A percentile compares a stretch with the other conserved stretches of the same genome.
phyloP scores from a whole-genome alignment of 1,140 invertebrate species.

The Nixonia krombeini region DNA sequence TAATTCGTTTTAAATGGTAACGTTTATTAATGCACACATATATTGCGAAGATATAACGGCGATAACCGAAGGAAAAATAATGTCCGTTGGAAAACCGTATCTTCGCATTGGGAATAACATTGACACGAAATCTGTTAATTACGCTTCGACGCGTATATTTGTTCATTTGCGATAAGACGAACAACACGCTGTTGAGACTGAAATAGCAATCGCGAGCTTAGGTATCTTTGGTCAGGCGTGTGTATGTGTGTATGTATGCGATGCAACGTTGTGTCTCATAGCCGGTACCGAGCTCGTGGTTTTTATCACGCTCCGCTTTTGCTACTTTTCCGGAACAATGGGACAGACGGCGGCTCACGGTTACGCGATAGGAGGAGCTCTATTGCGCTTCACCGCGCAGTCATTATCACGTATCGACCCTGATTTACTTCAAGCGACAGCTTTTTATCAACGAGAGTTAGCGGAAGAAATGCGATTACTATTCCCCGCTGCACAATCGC shows the following conservation, averaged over 20 bases:
- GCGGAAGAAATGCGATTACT: constrained; percentile 45
- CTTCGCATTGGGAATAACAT: too few species aligned
- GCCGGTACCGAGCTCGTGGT: constrained; percentile 15
- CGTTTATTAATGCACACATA: too few species aligned
- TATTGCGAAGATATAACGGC: too few species aligned
- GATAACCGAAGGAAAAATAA: too few species aligned
- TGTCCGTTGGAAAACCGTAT: too few species aligned
- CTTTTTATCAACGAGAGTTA: constrained; percentile 22
- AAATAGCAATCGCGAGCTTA: constrained; percentile 6
- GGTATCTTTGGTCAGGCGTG: constrained; percentile 17
- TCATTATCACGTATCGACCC: constrained; percentile 50
- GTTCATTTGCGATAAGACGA: not conserved
- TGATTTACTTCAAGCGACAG: constrained; percentile 50
- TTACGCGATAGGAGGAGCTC: constrained; percentile 34
- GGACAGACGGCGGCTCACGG: constrained; percentile 38
- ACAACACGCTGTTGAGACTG: too few species aligned
- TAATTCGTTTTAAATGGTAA: too few species aligned
- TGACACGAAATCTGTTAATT: too few species aligned
- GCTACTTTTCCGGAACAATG: constrained; percentile 65
- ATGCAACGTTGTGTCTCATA: constrained; percentile 22
- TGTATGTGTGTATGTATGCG: constrained; percentile 10
- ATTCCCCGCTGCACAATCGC: constrained; percentile 24
- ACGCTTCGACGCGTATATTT: not conserved
- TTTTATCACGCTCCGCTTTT: constrained; percentile 49
- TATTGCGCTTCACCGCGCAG: constrained; percentile 44